These are phyloP conservation scores for Morinoia aosen DNA, from an alignment of 2,888 invertebrate species.

Conservation along the genomic window DNA sequence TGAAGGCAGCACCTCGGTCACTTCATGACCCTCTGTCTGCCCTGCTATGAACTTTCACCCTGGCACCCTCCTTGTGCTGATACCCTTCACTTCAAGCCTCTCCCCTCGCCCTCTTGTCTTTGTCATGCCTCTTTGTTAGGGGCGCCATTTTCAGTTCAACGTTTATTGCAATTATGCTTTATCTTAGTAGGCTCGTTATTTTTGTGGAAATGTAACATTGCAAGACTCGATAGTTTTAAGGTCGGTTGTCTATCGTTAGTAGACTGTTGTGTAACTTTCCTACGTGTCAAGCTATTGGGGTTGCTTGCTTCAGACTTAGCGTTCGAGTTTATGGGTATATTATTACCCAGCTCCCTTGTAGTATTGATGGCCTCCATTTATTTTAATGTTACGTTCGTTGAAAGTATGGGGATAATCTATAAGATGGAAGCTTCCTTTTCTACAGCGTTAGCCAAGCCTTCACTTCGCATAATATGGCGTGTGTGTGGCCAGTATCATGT, in stretches of 20 bases:
- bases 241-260: no score
- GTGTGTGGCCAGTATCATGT: not conserved
- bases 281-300: no score
- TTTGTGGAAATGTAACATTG: no score
- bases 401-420: no score
- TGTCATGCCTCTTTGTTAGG: slow-evolving; percentile 1
- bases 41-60: slow-evolving; percentile 31
- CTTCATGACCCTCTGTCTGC: slow-evolving; percentile 36
- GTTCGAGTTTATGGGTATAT: not conserved
- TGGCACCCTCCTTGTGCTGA: not conserved
- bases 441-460: not conserved
- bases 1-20: not conserved
- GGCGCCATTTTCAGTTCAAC: not conserved
- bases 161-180: no score
- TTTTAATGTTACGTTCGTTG: no score
- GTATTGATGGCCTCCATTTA: no score
- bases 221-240: no score
- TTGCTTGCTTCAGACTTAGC: not conserved
- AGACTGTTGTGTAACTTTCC: no score
- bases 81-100: slow-evolving; percentile 34
- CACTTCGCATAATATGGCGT: not conserved
- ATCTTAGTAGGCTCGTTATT: no score
- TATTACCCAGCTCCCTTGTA: not conserved
- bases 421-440: no score
- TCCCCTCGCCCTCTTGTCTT: not conserved